Evolutionary conservation across 2,888 invertebrate species (phyloP).

Genomic region (Abrostola tripartita): DNA sequence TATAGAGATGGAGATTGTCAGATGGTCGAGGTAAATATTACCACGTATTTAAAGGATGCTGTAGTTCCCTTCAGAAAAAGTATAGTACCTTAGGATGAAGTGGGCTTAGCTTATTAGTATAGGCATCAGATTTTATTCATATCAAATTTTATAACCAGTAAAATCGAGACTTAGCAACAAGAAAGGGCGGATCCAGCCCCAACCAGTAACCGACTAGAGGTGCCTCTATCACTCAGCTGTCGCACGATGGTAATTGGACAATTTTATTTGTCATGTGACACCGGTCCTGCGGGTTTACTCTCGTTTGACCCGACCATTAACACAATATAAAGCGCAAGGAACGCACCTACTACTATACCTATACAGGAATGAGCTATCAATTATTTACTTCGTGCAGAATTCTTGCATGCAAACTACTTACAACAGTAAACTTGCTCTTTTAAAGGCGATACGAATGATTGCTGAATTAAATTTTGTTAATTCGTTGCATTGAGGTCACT

Average conservation of each 20-base stretch:
- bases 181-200: conserved; percentile 34
- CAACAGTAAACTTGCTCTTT: conserved; percentile 29
- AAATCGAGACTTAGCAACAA: conserved; percentile 25
- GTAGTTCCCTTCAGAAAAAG: too few relatives aligned
- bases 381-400: conserved; percentile 37
- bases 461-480: conserved; percentile 17
- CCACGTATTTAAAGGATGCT: too few relatives aligned
- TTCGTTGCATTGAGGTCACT: conserved; percentile 8
- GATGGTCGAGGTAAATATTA: too few relatives aligned
- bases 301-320: conserved; percentile 49
- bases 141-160: conserved; percentile 8
- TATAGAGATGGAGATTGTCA: too few relatives aligned
- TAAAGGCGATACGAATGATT: conserved; percentile 20
- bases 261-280: conserved; percentile 72
- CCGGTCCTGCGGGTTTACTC: conserved; percentile 52
- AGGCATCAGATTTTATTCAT: conserved; percentile 13
- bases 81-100: too few relatives aligned
- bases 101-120: not conserved
- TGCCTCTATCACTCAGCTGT: conserved; percentile 68
- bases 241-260: conserved; percentile 73
- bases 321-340: conserved; percentile 38
- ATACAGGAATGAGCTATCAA: conserved; percentile 28
- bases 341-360: conserved; percentile 26
- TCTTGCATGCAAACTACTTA: conserved; percentile 18
- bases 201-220: conserved; percentile 31